A percentile compares a stretch with the other conserved stretches of the same genome.
Evolutionary conservation across 2,113 vertebrate species (phyloP).

Genomic region (Silurus meridionalis): DNA sequence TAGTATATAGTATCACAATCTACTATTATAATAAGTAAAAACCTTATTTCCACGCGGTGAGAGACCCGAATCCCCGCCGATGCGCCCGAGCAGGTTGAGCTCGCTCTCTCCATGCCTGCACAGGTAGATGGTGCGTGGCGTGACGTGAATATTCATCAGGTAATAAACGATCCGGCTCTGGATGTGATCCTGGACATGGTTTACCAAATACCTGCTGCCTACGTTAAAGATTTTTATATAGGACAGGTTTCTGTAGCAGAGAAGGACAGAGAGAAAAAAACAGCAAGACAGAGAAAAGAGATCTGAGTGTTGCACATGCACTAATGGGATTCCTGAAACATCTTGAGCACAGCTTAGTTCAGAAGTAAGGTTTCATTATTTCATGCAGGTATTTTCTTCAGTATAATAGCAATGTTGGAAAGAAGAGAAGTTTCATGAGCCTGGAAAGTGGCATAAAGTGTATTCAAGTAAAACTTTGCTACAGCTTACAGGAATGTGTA

Average conservation of each 20-base stretch:
- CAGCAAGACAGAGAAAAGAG: neutral
- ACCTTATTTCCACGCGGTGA: constrained; percentile 77
- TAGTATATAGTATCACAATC: neutral
- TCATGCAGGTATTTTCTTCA: no score
- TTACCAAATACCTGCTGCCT: constrained; percentile 85
- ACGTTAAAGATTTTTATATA: constrained; percentile 95
- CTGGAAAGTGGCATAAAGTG: neutral
- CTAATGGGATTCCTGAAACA: no score
- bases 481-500: no score
- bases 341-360: no score
- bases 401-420: no score
- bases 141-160: constrained; percentile 94
- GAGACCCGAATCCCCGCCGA: constrained; percentile 81
- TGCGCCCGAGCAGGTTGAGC: constrained; percentile 83
- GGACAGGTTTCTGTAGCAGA: constrained; percentile 75
- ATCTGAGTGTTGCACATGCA: no score
- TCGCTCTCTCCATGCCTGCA: constrained; percentile 88
- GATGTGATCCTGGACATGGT: constrained; percentile 87
- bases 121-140: constrained; percentile 85
- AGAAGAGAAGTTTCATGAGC: no score
- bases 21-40: neutral
- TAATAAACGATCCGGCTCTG: constrained; percentile 91
- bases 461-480: neutral
- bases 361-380: no score
- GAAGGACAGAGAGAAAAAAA: constrained; percentile 6